Evolutionary conservation across 2,797 vertebrate genomes (phyloP).

Genomic region (Triplophysa bombifrons): DNA sequence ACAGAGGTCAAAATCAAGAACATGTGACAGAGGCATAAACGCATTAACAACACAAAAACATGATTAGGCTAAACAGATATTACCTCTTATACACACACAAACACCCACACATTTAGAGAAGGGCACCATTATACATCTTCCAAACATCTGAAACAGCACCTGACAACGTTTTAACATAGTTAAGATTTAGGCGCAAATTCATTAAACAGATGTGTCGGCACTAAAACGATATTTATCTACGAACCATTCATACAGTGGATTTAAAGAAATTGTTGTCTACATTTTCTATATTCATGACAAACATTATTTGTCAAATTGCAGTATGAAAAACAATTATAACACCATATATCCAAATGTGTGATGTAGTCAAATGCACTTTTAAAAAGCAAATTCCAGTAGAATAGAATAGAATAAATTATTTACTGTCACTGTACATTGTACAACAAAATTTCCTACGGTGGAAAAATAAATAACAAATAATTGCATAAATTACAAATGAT

Average conservation of each 20-base stretch:
- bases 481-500: no score
- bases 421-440: no score
- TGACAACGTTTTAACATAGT: background rate
- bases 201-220: background rate
- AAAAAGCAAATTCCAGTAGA: no score
- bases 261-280: background rate
- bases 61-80: slow-evolving; percentile 4
- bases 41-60: slow-evolving; percentile 21
- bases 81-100: slow-evolving; percentile 16
- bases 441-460: no score
- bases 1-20: slow-evolving; percentile 39
- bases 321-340: no score
- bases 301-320: no score
- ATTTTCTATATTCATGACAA: no score
- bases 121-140: background rate
- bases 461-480: no score
- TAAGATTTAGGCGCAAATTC: background rate
- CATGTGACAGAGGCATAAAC: slow-evolving; percentile 18
- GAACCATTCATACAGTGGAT: background rate
- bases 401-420: no score
- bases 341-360: no score
- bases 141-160: background rate
- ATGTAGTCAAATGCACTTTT: no score
- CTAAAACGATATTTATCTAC: background rate
- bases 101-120: background rate